Evolutionary conservation across 2,113 vertebrate species (phyloP), one percentile per base, ranked within the genome.

Genomic region (Zosterops hypoxanthus): DNA sequence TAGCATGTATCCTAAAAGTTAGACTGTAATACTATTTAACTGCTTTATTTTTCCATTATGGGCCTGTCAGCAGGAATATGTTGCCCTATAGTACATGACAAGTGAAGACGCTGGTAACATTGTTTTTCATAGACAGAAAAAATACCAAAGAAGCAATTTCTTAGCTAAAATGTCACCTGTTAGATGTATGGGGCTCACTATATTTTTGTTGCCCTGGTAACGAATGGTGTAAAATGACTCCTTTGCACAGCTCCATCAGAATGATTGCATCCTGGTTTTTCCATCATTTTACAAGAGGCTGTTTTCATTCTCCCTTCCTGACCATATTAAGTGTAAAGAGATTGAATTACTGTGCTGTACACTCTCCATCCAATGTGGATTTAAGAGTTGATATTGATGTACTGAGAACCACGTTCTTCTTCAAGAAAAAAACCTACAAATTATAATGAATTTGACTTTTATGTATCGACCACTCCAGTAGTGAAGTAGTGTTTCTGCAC

Each of bases 361-460:
- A 97, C 98, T 98, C 98, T 98, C 98, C 97, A 98, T 98, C 97
- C 79, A 47, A 98, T 98, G 97, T 98, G 98, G 98, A 98, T 98
- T 98, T 98, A 98, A 98, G 97, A 98, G 98, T 98, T 98, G 98
- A 98, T 98, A 98, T 98, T 98, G 98, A 98, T 98, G 98, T 98
- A 98, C 98, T 98, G 95, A 98, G 98, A 98, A 98, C 96, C 88
- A 88, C 21, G 75, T 97, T 97, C 98, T 98, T 98, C 97, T 98
- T 98, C 97, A 97, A 97, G 97, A 88, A 97, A 98, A 98, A 98
- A 98, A 98, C 95, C 97, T 97, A 98, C 98, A 98, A 98, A 98
- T 98, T 98, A 98, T 98, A 98, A 98, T 98, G 98, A 98, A 98
- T 98, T 98, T 98, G 98, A 98, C 98, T 98, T 98, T 98, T 98